Evolutionary conservation across 2,113 vertebrate species (phyloP).

Genomic region (Saccopteryx bilineata): DNA sequence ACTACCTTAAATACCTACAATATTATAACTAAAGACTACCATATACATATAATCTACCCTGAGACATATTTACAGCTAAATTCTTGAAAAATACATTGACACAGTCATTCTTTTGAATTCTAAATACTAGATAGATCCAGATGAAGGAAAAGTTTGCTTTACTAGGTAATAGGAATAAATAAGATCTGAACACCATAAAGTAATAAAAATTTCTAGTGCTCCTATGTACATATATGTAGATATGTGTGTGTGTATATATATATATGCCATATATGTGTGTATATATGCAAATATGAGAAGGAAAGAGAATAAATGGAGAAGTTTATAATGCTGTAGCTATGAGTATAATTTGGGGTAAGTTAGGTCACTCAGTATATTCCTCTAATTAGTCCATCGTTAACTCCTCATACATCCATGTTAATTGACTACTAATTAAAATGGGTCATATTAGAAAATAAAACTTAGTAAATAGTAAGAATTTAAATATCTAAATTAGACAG

Average conservation of each 20-base stretch:
- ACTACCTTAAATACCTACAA: conserved; percentile 38
- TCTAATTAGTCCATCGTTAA: conserved; percentile 8
- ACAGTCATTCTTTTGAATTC: background rate
- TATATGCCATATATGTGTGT: background rate
- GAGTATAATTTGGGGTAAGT: background rate
- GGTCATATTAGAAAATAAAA: conserved; percentile 51
- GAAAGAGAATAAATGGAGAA: background rate
- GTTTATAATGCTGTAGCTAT: background rate
- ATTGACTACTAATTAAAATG: conserved; percentile 7
- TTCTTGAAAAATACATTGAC: conserved; percentile 46
- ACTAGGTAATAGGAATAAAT: conserved; percentile 20
- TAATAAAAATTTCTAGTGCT: background rate
- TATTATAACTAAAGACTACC: background rate
- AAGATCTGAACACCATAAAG: background rate
- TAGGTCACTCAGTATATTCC: background rate
- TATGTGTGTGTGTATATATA: background rate
- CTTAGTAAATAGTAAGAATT: background rate
- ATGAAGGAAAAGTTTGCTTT: background rate
- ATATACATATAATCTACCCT: background rate
- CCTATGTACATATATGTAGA: background rate
- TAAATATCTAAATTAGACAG: conserved; percentile 8
- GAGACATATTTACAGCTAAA: conserved; percentile 32
- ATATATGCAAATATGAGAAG: background rate
- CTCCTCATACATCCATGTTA: background rate
- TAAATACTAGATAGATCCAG: conserved; percentile 2